Percentiles rank a stretch among this genome's conserved stretches.
phyloP scores from a whole-genome alignment of 2,888 invertebrate genomes.

The Nomada fabriciana region DNA sequence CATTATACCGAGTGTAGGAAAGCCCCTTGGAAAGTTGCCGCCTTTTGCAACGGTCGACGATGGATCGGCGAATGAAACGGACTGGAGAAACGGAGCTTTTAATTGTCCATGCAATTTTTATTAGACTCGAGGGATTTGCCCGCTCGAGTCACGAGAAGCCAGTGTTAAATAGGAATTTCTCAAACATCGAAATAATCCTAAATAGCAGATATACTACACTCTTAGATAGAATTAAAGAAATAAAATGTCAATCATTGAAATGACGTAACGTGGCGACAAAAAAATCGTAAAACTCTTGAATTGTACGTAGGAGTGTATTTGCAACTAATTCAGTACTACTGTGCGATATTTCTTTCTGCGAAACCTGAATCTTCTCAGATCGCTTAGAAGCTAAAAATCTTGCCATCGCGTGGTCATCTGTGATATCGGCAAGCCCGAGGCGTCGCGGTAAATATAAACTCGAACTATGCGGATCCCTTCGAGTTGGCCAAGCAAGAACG shows the following conservation, averaged over 20 bases:
- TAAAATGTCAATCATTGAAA: too few relatives aligned
- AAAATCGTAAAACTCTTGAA: too few relatives aligned
- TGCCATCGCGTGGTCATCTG: background rate
- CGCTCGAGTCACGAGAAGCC: background rate
- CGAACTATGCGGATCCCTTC: slow-evolving; percentile 13
- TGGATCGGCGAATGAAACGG: slow-evolving; percentile 16
- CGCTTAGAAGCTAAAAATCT: too few relatives aligned
- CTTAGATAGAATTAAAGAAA: too few relatives aligned
- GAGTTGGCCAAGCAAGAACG: slow-evolving; percentile 38
- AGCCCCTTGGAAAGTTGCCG: slow-evolving; percentile 38
- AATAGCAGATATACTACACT: background rate
- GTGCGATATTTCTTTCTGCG: too few relatives aligned
- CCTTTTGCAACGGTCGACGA: background rate
- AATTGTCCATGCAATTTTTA: slow-evolving; percentile 44
- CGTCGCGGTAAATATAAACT: slow-evolving; percentile 6
- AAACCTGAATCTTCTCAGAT: too few relatives aligned
- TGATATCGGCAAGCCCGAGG: background rate
- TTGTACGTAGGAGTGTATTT: too few relatives aligned
- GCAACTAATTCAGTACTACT: too few relatives aligned
- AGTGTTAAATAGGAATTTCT: background rate
- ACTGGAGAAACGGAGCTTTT: slow-evolving; percentile 23
- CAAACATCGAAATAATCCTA: background rate
- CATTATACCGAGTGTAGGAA: slow-evolving; percentile 64
- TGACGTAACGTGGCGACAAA: too few relatives aligned
- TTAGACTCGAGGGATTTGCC: background rate